Base-by-base conservation (phyloP, 1,140 invertebrate species). In the Planococcus citri region DNA sequence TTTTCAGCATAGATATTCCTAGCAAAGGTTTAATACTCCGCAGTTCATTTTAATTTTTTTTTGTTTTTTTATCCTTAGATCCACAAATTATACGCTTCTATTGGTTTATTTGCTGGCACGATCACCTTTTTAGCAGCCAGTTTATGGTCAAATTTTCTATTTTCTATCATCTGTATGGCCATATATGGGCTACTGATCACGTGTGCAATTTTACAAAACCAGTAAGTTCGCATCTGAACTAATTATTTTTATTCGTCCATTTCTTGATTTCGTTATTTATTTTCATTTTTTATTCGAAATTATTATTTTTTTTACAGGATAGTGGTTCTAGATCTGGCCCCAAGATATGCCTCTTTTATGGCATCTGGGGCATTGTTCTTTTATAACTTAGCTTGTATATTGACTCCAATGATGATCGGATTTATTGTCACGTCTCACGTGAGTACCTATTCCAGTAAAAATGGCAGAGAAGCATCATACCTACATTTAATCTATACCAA, bases 351-450 rank as follows among this genome's bases (percentile, higher is more conserved):
- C 12, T 95, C 94, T 79, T 98, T 99, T 73, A 79, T 99, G 41
- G 99, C 99, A 97, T 97, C 96, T 6, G 86, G 99, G 75, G 98
- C 95, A 9, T 99, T 99, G 77, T 95, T 95, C 2, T 94, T 98
- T 72, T 96, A 96, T 12, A 99, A 96, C 0, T 87, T 99, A 64
- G 94, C 95, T 58, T 96, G 95, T 25, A 88, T 97, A 75, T 83
- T 98, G 61, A 92, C 91, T 73, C 96, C 97, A 3, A 92, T 98
- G 70, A 93, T 95, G 10, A 91, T 96, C 1, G 92, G 97, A 77
- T 81, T 87, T 68, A 87, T 99, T 61, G 97, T 93, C 0, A 84
- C 37, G 1, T 51, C 37, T 8, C 38, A 69, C 4, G 69, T 69
- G 37, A 69, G 69, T 51, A 27, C n/a, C n/a, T n/a, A n/a, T n/a